These are phyloP conservation scores for Pammene aurita DNA, from an alignment of 2,888 invertebrate genomes.

Conservation along the genomic window DNA sequence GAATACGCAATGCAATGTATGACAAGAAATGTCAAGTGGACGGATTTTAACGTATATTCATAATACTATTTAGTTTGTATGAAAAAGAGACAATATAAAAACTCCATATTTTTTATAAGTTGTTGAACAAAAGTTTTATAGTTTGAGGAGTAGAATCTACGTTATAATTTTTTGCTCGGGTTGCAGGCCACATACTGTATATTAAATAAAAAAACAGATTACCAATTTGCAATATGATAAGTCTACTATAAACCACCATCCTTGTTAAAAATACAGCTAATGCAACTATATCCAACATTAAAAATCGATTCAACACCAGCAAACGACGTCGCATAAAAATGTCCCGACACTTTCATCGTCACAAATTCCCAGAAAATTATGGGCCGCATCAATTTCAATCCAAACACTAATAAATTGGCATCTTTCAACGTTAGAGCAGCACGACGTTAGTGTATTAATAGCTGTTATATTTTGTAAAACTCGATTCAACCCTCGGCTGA, in stretches of 20 bases:
- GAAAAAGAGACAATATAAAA: too few species aligned
- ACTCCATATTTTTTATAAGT: too few species aligned
- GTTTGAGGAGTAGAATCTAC: too few species aligned
- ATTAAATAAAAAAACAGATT: too few species aligned
- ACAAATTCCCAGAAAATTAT: conserved; percentile 80
- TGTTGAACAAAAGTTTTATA: too few species aligned
- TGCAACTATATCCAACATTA: conserved; percentile 52
- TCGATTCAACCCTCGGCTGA: conserved; percentile 70
- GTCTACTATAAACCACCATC: neutral
- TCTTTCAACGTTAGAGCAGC: conserved; percentile 69
- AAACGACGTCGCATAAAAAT: conserved; percentile 71
- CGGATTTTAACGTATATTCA: too few species aligned
- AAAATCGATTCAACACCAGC: conserved; percentile 69
- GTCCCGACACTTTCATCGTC: conserved; percentile 73
- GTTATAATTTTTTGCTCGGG: too few species aligned
- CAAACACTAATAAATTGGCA: conserved; percentile 82
- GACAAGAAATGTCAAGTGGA: too few species aligned
- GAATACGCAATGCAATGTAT: too few species aligned
- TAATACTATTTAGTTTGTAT: too few species aligned
- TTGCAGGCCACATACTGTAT: too few species aligned
- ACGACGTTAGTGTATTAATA: conserved; percentile 78
- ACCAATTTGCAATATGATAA: neutral
- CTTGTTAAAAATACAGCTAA: conserved; percentile 33
- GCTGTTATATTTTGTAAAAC: conserved; percentile 78
- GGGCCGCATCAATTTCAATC: conserved; percentile 81